A percentile compares a stretch with the other conserved stretches of the same genome.
Evolutionary conservation across 1,140 invertebrate genomes (phyloP).

Genomic region (Leptinotarsa texana): DNA sequence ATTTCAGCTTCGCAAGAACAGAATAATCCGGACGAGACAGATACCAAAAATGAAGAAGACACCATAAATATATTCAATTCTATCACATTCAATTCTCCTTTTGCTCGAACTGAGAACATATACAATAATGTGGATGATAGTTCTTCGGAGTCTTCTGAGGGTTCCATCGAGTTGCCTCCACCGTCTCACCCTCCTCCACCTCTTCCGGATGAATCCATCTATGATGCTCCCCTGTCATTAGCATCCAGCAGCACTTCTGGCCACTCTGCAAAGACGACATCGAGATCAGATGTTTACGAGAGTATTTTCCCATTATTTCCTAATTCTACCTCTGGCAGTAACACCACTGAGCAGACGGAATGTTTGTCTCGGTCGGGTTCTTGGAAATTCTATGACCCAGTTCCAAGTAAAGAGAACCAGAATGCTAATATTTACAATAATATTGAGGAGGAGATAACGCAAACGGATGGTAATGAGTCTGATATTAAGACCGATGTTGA

Average conservation of each 20-base stretch:
- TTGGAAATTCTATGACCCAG: constrained; percentile 62
- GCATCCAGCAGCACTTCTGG: constrained; percentile 52
- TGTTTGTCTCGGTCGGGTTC: constrained; percentile 59
- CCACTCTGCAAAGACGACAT: constrained; percentile 53
- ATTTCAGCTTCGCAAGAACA: constrained; percentile 36
- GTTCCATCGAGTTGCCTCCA: constrained; percentile 57
- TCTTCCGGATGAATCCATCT: constrained; percentile 62
- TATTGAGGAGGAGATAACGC: background rate
- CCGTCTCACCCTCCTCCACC: constrained; percentile 64
- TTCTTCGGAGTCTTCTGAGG: constrained; percentile 41
- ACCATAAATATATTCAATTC: constrained; percentile 50
- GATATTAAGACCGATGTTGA: constrained; percentile 22
- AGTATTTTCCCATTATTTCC: constrained; percentile 55
- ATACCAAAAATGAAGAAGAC: constrained; percentile 35
- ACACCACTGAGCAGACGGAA: constrained; percentile 18
- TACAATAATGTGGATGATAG: constrained; percentile 45
- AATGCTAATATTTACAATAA: constrained; percentile 1
- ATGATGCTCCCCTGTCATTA: constrained; percentile 62
- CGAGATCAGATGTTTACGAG: constrained; percentile 49
- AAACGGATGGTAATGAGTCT: background rate
- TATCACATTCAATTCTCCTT: constrained; percentile 51
- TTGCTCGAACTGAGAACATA: constrained; percentile 38
- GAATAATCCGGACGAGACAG: constrained; percentile 21
- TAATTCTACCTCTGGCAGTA: constrained; percentile 56
- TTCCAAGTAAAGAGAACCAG: constrained; percentile 48